Conservation (phyloP, 1,140 invertebrate species). For the Zophobas morio region DNA sequence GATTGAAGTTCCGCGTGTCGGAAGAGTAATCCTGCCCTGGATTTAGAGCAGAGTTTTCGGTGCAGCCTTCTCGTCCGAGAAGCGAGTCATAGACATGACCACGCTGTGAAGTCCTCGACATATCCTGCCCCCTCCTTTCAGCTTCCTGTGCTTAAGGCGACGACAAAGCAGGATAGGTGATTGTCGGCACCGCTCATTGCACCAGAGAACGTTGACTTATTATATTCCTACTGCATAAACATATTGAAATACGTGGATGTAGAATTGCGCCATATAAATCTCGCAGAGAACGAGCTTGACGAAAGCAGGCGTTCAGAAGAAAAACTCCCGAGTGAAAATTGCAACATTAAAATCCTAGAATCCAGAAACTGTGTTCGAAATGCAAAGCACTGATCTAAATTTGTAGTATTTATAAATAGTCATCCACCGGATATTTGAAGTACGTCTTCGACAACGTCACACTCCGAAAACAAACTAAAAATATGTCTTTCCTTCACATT, state of each 20-base stretch:
- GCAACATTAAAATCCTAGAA: constrained; percentile 39
- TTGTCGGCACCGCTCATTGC: constrained; percentile 40
- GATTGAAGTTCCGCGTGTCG: neutral
- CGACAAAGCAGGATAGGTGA: constrained; percentile 29
- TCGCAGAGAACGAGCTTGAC: neutral
- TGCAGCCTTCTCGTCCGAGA: constrained; percentile 22
- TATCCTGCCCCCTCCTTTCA: constrained; percentile 42
- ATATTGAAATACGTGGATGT: constrained; percentile 41
- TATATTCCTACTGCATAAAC: constrained; percentile 46
- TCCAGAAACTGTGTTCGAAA: constrained; percentile 47
- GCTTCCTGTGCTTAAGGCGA: constrained; percentile 47
- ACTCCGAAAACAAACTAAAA: constrained; percentile 56
- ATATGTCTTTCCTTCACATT: constrained; percentile 49
- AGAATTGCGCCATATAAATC: constrained; percentile 14
- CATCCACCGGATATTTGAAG: constrained; percentile 61
- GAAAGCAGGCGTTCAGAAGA: constrained; percentile 5
- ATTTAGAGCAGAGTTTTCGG: neutral
- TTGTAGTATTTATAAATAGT: constrained; percentile 61
- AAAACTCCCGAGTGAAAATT: constrained; percentile 30
- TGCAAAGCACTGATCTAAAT: constrained; percentile 59
- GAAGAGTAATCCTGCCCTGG: neutral
- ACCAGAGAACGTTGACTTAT: constrained; percentile 48
- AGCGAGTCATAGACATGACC: constrained; percentile 28
- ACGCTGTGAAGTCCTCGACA: constrained; percentile 38
- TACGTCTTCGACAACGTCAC: constrained; percentile 57